These are phyloP conservation scores for Hozukius guyotensis DNA, from an alignment of 2,797 vertebrate genomes.

Conservation along the genomic window DNA sequence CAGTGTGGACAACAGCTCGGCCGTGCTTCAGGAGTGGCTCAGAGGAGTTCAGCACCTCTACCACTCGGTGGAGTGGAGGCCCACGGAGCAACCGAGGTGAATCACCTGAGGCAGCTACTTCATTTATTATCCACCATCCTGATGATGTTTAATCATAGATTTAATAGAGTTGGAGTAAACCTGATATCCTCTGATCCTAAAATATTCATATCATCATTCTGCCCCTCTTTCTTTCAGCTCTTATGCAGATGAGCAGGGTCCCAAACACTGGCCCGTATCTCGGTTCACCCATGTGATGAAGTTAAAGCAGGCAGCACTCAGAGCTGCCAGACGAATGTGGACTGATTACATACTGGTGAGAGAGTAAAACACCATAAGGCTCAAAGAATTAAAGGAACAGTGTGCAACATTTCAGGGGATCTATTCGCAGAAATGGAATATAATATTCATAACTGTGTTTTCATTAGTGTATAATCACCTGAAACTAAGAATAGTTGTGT, in stretches of 20 bases:
- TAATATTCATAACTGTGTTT: no score
- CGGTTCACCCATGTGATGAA: constrained; percentile 90
- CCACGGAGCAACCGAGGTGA: constrained; percentile 77
- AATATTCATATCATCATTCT: neutral
- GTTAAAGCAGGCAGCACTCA: constrained; percentile 87
- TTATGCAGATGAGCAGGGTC: constrained; percentile 88
- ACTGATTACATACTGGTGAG: constrained; percentile 91
- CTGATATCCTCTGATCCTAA: neutral
- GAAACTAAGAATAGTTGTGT: no score
- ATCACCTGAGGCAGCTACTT: neutral
- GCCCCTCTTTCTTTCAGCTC: constrained; percentile 67
- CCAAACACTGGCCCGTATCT: constrained; percentile 89
- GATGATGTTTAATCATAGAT: neutral
- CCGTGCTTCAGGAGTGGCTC: constrained; percentile 89
- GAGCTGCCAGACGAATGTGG: constrained; percentile 86
- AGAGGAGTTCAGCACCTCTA: constrained; percentile 84
- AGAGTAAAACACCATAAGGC: neutral
- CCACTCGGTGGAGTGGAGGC: constrained; percentile 89
- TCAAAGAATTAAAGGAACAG: no score
- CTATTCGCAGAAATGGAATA: no score
- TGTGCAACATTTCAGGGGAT: no score
- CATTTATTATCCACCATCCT: neutral
- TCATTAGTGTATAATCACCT: no score
- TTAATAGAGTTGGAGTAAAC: neutral
- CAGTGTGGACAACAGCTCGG: constrained; percentile 89